Evolutionary conservation across 2,888 invertebrate genomes (phyloP), one percentile per base, ranked within the genome.

Genomic region (Malthinus flaveolus): DNA sequence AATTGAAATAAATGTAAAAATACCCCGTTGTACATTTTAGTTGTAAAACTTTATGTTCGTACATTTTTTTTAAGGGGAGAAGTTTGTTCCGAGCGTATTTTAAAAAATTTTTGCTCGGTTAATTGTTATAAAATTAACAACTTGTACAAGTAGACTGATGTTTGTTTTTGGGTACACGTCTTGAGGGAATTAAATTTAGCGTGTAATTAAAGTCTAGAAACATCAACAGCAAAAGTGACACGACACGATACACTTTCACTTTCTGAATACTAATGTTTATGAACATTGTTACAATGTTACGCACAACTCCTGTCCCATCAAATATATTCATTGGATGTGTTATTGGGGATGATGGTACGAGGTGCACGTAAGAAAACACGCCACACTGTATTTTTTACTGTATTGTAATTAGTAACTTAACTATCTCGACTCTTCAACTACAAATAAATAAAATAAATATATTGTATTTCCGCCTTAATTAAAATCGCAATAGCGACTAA

Each of bases 111-210:
- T 11, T 33, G 48, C 44, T 33, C 55, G 23, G 53, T 64, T 61
- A 55, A 59, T 61, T 56, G 57, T 66, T 55, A 57, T 55, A 35
- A 61, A 51, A 49, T 35, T 42, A 47, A 34, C 54, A 46, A 12
- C 23, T 23, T 23, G 23, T 23, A 23, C 23, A 23, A 23, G 23
- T 23, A 23, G 42, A 23, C 32, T 51, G 13, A 56, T 63, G 67
- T 42, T 42, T 42, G 39, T 42, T 66, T 66, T 67, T 23, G 23
- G 23, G 66, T 66, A 61, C 64, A 63, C 64, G 68, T 65, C 68
- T 66, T 64, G 52, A 45, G 69, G 67, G 69, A 66, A 69, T 69
- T 69, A 69, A 68, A 69, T 69, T 67, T 68, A 66, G 59, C 68
- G 64, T 68, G 65, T 68, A 70, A 70, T 69, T 68, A 67, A 68